Evolutionary conservation across 2,888 invertebrate genomes (phyloP).

Genomic region (Campoplex nolae): DNA sequence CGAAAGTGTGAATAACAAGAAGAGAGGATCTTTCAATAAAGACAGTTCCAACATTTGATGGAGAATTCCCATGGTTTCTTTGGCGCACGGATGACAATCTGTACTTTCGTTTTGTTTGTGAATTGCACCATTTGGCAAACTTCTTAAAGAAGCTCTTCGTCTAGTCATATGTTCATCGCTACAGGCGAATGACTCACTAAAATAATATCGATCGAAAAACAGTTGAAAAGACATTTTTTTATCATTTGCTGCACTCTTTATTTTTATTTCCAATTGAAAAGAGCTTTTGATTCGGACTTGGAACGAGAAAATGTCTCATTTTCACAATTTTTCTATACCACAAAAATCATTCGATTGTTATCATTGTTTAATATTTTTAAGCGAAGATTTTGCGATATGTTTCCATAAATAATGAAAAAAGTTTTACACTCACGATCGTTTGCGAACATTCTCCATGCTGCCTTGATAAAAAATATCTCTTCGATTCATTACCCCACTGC

Average conservation of each 20-base stretch:
- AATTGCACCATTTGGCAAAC: constrained; percentile 74
- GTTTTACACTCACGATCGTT: constrained; percentile 76
- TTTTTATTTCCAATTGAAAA: no score
- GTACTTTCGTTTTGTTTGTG: constrained; percentile 66
- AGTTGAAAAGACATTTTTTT: no score
- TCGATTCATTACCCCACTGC: constrained; percentile 92
- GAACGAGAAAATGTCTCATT: no score
- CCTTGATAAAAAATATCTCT: constrained; percentile 97
- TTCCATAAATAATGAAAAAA: constrained; percentile 13
- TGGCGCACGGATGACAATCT: constrained; percentile 87
- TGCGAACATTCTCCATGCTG: constrained; percentile 87
- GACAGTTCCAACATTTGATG: constrained; percentile 94
- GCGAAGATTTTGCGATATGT: neutral
- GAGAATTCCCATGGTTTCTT: constrained; percentile 90
- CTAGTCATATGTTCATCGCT: constrained; percentile 72
- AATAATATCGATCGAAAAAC: neutral
- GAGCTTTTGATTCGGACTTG: no score
- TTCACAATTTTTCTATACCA: no score
- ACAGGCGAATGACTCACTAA: constrained; percentile 72
- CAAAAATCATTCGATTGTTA: no score
- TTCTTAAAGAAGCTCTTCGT: constrained; percentile 72
- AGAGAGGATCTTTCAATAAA: constrained; percentile 93
- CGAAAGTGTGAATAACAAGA: constrained; percentile 95
- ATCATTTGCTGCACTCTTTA: no score
- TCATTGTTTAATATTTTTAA: no score